A percentile compares a stretch with the other conserved stretches of the same genome.
Evolutionary conservation across 2,888 invertebrate genomes (phyloP).

Genomic region (Nemurella pictetii): DNA sequence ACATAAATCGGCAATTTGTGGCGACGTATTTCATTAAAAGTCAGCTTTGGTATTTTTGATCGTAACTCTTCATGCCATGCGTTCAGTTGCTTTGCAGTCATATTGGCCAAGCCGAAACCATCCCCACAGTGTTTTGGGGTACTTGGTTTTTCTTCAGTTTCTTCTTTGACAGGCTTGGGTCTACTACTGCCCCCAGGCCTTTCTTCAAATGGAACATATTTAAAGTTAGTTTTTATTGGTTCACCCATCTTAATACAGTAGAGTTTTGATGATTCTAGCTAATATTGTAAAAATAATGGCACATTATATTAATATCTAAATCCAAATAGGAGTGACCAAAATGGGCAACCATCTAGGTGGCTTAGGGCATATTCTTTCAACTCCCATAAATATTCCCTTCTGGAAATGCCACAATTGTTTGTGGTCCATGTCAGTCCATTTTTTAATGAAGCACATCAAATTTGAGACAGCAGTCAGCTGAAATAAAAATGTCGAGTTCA

Average conservation of each 20-base stretch:
- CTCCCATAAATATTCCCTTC: no score
- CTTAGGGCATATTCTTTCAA: no score
- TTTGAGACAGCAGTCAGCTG: not conserved
- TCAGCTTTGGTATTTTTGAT: not conserved
- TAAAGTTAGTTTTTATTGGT: not conserved
- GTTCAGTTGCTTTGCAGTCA: not conserved
- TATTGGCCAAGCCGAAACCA: conserved; percentile 6
- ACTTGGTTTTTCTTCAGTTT: not conserved
- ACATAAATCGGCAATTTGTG: not conserved
- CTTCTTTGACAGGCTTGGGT: not conserved
- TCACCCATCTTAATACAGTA: no score
- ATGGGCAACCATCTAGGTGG: no score
- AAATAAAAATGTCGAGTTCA: not conserved
- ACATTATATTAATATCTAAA: no score
- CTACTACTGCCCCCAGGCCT: not conserved
- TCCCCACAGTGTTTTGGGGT: not conserved
- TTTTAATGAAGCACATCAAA: no score
- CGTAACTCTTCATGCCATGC: not conserved
- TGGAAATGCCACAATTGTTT: no score
- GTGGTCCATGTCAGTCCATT: no score
- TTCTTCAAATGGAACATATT: not conserved
- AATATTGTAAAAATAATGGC: no score
- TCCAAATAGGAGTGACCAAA: no score
- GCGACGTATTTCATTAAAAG: not conserved
- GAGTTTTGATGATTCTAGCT: no score